A percentile compares a stretch with the other conserved stretches of the same genome.
Conservation (phyloP, 2,113 vertebrate species). For the Grammomys dolichurus region DNA sequence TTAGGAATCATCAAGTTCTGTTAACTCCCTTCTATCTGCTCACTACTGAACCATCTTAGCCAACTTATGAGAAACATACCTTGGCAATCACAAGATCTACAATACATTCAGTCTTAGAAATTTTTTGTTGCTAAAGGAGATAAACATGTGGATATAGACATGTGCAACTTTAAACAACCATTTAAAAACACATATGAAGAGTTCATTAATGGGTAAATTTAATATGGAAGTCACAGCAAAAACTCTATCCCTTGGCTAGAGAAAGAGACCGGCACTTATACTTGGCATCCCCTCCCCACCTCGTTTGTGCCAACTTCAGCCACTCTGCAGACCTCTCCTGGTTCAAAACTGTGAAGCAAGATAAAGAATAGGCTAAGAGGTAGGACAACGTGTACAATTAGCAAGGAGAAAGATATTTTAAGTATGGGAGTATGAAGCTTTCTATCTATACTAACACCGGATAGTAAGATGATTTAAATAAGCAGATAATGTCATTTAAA, state of each 20-base stretch:
- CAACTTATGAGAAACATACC: neutral
- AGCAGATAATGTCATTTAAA: constrained; percentile 71
- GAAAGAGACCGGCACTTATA: neutral
- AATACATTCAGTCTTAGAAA: neutral
- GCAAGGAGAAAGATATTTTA: neutral
- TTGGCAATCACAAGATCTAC: neutral
- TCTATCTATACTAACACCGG: constrained; percentile 41
- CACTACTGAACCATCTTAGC: neutral
- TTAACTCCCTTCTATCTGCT: neutral
- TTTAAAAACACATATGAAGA: neutral
- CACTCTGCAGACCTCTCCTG: neutral
- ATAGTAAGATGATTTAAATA: neutral
- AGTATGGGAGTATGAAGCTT: neutral
- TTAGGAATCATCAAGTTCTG: neutral
- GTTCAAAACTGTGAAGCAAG: neutral
- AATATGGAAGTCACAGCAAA: neutral
- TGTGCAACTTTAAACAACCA: neutral
- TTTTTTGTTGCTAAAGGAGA: neutral
- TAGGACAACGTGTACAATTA: neutral
- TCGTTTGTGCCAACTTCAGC: neutral
- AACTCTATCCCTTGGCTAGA: neutral
- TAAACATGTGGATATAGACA: neutral
- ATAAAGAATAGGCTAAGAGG: neutral
- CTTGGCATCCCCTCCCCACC: accelerated
- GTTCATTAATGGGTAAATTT: neutral